Base-by-base conservation (phyloP, 2,888 invertebrate genomes). In the Lobophora halterata region DNA sequence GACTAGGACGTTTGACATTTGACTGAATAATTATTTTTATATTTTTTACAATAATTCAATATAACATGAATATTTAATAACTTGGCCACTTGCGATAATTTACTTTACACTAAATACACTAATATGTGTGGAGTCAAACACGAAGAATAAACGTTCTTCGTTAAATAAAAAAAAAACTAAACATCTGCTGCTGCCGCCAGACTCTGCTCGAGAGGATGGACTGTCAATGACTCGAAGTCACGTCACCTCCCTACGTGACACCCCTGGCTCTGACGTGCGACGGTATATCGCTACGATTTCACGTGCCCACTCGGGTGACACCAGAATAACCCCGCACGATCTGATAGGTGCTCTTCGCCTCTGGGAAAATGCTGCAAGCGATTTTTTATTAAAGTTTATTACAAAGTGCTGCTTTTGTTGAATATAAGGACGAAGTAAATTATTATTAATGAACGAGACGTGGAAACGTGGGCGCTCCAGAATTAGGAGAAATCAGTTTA, bases 281-380 rank as follows among this genome's bases (percentile, higher is more conserved):
- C 38, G 24, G 29, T 30, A 34, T 45, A 39, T 39, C 44, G 34
- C 21, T 30, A 12, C 14, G 37, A 32, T 21, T 26, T 37, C 33
- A 43, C 43, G 43, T 43, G 37, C 37, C 26, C 37, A 37, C 37
- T 33, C 39, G 19, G 52, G 48, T 55, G 59, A 56, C 61, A 56
- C 56, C 51, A 55, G 57, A 58, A 52, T 60, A 57, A 62, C 58
- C 60, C 49, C 50, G 37, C 47, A 47, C 52, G 27, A 62, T 61
- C 60, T 55, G 61, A 61, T 62, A 49, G 37, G 17, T 33, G 36
- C 43, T 24, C 37, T 40, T 38, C 36, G 41, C 45, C 39, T 41
- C 55, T 58, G 53, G 52, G 55, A 59, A 60, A 52, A 49, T 54
- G 47, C 51, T 45, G 31, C 51, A 35, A 32, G 30, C 23, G 23